Base-by-base conservation (phyloP, 2,797 vertebrate species). In the Podarcis lilfordi region DNA sequence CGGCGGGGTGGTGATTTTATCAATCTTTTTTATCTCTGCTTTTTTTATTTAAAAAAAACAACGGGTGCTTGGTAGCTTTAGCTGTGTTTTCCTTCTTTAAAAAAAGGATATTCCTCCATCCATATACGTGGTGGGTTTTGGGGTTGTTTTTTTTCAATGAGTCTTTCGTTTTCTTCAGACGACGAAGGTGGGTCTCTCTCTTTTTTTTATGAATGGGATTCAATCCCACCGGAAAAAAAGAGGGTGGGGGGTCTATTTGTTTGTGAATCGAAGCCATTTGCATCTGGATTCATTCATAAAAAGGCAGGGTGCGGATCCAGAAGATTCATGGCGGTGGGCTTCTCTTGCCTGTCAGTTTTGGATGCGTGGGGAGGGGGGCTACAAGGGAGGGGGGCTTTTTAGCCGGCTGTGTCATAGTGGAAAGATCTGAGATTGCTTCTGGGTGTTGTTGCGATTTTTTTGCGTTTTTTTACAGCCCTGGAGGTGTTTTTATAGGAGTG, bases 271-370 rank as follows among this genome's bases (percentile, higher is more conserved):
- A 88, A 40, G 86, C 91, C 72, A 90, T 93, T 92, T 88, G 87
- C 91, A 92, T 92, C 85, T 86, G 88, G 88, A 78, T 91, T 89
- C 92, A 93, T 94, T 95, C 90, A 93, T 93, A 95, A 94, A 94
- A 93, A 87, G 85, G 50, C 79, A 81, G 74, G 77, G 86, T 83
- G 50, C 50, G 83, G 80, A 84, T 76, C 86, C 79, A 83, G 72
- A 88, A 79, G 85, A 83, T 64, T 61, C 83, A 89, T 88, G 80
- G 82, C 89, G 82, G 90, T 86, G 86, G 82, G 88, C 61, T 88
- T 81, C 37, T 25, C 75, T 86, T 29, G 29, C 85, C 69, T 86
- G 85, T 87, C 68, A 74, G 8, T 66, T 61, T 64, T 64, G 35
- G 25, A 15, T 21, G 10, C 40, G 35, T n/a, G 13, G 10, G 69